These are phyloP conservation scores for Tholera decimalis DNA, from an alignment of 2,888 invertebrate species.

Conservation along the genomic window DNA sequence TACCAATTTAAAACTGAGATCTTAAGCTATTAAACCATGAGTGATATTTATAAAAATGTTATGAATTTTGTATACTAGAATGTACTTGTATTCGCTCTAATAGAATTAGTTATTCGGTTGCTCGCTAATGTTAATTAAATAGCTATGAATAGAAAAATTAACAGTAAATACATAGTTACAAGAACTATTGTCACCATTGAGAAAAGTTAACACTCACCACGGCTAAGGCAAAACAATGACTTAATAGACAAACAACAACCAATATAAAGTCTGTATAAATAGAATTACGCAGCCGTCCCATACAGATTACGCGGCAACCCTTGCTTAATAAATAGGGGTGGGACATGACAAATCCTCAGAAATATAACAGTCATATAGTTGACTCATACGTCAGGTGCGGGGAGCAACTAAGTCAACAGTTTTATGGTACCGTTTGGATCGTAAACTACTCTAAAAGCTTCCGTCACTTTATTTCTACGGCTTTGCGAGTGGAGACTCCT, in stretches of 20 bases:
- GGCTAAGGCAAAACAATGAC: slow-evolving; percentile 2
- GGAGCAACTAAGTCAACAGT: slow-evolving; percentile 60
- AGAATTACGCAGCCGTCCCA: slow-evolving; percentile 34
- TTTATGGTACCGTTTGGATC: slow-evolving; percentile 58
- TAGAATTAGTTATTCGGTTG: too few relatives aligned
- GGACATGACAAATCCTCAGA: slow-evolving; percentile 46
- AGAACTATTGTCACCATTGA: neutral
- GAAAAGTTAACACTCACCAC: slow-evolving; percentile 9
- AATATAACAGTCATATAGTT: slow-evolving; percentile 61
- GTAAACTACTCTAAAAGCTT: slow-evolving; percentile 65
- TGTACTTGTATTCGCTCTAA: too few relatives aligned
- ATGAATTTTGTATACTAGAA: too few relatives aligned
- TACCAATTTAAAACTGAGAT: too few relatives aligned
- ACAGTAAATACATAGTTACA: neutral
- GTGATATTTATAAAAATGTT: too few relatives aligned
- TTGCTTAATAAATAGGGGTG: slow-evolving; percentile 40
- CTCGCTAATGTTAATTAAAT: too few relatives aligned
- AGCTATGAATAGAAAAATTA: too few relatives aligned
- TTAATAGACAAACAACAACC: slow-evolving; percentile 22
- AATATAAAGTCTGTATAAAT: slow-evolving; percentile 25
- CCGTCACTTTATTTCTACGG: slow-evolving; percentile 60
- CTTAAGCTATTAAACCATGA: too few relatives aligned
- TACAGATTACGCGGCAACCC: slow-evolving; percentile 36
- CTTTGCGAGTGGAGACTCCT: slow-evolving; percentile 37
- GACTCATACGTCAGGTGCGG: slow-evolving; percentile 18